Conservation (phyloP, 2,888 invertebrate species). For the Agrotis puta region DNA sequence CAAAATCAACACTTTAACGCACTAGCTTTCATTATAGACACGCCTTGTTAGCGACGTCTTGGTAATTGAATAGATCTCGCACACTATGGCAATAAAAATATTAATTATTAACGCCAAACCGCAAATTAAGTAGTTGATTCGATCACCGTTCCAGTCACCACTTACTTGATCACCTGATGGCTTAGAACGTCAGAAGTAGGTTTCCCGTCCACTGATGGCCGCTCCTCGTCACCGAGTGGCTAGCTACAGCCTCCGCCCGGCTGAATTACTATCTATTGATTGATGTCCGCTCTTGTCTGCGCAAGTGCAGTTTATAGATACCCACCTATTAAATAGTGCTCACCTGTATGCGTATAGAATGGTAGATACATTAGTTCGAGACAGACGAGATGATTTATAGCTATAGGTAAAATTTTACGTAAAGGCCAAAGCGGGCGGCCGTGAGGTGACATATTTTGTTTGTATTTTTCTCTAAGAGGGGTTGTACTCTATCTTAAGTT, state of each 20-base stretch:
- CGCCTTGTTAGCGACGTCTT: no score
- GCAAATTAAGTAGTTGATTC: neutral
- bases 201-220: constrained; percentile 5
- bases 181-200: neutral
- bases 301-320: constrained; percentile 44
- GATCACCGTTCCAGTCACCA: neutral
- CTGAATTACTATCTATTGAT: constrained; percentile 35
- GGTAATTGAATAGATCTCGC: neutral
- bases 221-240: constrained; percentile 15
- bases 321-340: neutral
- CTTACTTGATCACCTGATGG: constrained; percentile 17
- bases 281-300: constrained; percentile 38
- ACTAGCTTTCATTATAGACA: neutral
- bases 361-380: neutral
- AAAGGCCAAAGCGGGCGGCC: neutral
- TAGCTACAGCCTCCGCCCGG: constrained; percentile 26
- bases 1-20: neutral
- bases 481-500: neutral
- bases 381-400: constrained; percentile 12
- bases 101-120: neutral
- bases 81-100: neutral
- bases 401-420: neutral
- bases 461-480: neutral
- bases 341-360: constrained; percentile 11
- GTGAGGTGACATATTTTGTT: neutral